Base-by-base conservation (phyloP, 2,888 invertebrate genomes). In the Microplitis deprimator region DNA sequence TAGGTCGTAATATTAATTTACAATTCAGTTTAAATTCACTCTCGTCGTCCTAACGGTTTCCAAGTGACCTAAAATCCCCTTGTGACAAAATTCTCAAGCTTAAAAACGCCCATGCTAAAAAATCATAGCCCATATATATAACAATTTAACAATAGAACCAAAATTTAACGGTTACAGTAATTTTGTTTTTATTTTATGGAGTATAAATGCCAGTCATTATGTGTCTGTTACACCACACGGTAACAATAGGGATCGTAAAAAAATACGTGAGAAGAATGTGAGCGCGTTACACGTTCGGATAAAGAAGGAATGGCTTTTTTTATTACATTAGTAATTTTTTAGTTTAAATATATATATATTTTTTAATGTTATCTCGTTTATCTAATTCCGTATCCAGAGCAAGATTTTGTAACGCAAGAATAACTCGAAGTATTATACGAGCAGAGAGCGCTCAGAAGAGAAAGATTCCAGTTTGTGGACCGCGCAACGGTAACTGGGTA, bases 401-500 rank as follows among this genome's bases (percentile, higher is more conserved):
- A 50, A 13, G 50, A 50, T 50, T 50, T 50, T 41, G 8, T 50
- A 50, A 50, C 13, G 50, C 10, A 50, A 8, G 50, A 50, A 50
- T 50, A 50, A 5, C 4, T 50, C 13, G 2, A 50, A 50, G 50
- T 29, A 29, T 29, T 29, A 29, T 29, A 29, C 29, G 29, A 29
- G 29, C 29, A 50, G 8, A 50, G 50, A 50, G 13, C 13, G 10
- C 10, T 50, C 13, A 50, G 13, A 50, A 50, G 50, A 50, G 50
- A 50, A 50, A 50, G 50, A 50, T 50, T 5, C 13, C 50, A 86
- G 87, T 88, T 88, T 88, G 87, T 88, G 88, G 89, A 88, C 87
- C 89, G 86, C 83, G 82, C 88, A 87, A 88, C 88, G 87, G 88
- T 88, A 87, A 87, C 80, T 79, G 80, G 79, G 79, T 79, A 83